Conservation (phyloP, 2,113 vertebrate species). For the Protomyctophum bolini region DNA sequence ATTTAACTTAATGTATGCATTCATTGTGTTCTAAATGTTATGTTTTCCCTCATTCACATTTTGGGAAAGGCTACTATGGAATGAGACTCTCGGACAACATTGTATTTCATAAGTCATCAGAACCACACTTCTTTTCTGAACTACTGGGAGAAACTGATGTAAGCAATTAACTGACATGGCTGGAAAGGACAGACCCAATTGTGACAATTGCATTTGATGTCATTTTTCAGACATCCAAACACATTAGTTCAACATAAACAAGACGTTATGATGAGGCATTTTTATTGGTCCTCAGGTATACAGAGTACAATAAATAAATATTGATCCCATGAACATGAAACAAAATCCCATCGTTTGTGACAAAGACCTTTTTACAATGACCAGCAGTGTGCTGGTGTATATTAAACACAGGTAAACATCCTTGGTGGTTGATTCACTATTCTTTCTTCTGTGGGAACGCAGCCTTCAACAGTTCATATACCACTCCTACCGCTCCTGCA, state of each 20-base stretch:
- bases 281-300: slow-evolving; percentile 84
- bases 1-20: too few relatives aligned
- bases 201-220: too few relatives aligned
- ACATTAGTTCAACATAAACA: background rate
- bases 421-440: slow-evolving; percentile 22
- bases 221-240: too few relatives aligned
- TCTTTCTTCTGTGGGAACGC: slow-evolving; percentile 85
- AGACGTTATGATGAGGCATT: slow-evolving; percentile 62
- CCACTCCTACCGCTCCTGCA: slow-evolving; percentile 77
- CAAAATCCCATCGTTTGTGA: slow-evolving; percentile 50
- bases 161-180: too few relatives aligned
- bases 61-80: too few relatives aligned
- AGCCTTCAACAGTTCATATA: slow-evolving; percentile 79
- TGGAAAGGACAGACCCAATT: too few relatives aligned
- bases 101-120: too few relatives aligned
- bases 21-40: too few relatives aligned
- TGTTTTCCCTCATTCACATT: too few relatives aligned
- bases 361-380: slow-evolving; percentile 50
- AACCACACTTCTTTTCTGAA: too few relatives aligned
- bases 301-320: slow-evolving; percentile 79
- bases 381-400: slow-evolving; percentile 25
- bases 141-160: too few relatives aligned
- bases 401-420: slow-evolving; percentile 19
- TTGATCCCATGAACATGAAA: slow-evolving; percentile 81
- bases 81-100: too few relatives aligned